Evolutionary conservation across 2,113 vertebrate genomes (phyloP), one percentile per base, ranked within the genome.

Genomic region (Petroica traversi): DNA sequence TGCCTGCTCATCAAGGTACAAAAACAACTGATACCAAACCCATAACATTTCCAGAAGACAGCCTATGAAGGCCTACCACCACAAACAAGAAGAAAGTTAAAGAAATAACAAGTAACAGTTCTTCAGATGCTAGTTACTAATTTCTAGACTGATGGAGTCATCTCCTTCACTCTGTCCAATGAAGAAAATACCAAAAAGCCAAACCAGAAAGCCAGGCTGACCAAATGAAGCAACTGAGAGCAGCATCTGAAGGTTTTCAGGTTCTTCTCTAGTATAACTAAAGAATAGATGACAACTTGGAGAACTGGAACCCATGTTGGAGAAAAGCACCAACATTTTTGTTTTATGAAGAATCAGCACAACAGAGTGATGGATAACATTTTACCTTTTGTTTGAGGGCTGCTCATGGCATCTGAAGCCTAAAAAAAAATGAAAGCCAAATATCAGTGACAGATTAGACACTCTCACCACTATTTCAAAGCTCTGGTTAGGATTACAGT

Each of bases 341-440:
- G 1, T 52, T 89, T 62, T 40, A 38, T 5, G 8, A 85, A 79
- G 33, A 73, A 69, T 23, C 19, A 34, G 22, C 28, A 84, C 12
- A 52, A 52, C 5, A 63, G 26, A 46, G 17, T 3, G 14, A 76
- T 12, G 18, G n/a, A 17, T 51, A 78, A 63, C 2, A 45, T 45
- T 52, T 96, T 97, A 98, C 98, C 97, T 97, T 89, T 46, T 74
- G 51, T 61, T 45, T 76, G 38, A 63, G 62, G 12, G 22, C 15
- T 80, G 28, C 75, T 71, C 48, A 23, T 29, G 38, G 64, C 45
- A 63, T 74, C 51, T 26, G 64, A 75, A 91, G 41, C 79, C 98
- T 98, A 86, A 86, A 97, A 83, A 9, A 91, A 97, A 96, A 97
- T 6, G 43, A 88, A 28, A 97, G 72, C 54, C 73, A 73, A 88